Conservation (phyloP, 2,888 invertebrate species). For the Bursaphelenchus okinawaensis region DNA sequence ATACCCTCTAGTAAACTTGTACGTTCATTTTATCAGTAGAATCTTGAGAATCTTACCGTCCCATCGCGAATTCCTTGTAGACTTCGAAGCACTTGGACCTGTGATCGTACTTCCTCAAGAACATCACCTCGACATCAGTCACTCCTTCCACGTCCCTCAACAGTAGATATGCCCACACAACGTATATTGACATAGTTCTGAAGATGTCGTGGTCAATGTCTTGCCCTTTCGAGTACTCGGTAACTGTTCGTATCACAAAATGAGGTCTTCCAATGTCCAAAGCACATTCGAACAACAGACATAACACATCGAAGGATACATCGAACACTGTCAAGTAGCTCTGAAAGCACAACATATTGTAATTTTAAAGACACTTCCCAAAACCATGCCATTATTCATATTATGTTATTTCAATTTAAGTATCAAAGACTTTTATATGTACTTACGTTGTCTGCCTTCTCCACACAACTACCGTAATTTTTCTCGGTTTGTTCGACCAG, state of each 20-base stretch:
- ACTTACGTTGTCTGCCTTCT: too few relatives aligned
- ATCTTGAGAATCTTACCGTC: neutral
- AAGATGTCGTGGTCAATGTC: neutral
- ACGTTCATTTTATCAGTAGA: too few relatives aligned
- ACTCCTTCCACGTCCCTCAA: neutral
- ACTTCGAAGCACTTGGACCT: neutral
- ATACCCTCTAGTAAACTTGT: too few relatives aligned
- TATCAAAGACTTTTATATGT: too few relatives aligned
- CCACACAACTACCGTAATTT: too few relatives aligned
- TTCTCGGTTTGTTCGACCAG: too few relatives aligned
- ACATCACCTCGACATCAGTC: neutral
- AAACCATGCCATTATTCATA: too few relatives aligned
- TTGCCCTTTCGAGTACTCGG: neutral
- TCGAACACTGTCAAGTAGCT: neutral
- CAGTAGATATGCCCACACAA: neutral
- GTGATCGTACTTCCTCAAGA: neutral
- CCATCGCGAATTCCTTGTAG: neutral
- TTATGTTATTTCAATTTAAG: too few relatives aligned
- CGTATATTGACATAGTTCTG: neutral
- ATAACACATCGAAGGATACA: neutral
- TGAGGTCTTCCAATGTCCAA: neutral
- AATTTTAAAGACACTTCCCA: too few relatives aligned
- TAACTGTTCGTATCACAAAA: neutral
- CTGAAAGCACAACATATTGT: too few relatives aligned
- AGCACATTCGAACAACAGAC: neutral